A percentile compares a stretch with the other conserved stretches of the same genome.
Evolutionary conservation across 2,888 invertebrate species (phyloP).

Genomic region (Caradrina kadenii): DNA sequence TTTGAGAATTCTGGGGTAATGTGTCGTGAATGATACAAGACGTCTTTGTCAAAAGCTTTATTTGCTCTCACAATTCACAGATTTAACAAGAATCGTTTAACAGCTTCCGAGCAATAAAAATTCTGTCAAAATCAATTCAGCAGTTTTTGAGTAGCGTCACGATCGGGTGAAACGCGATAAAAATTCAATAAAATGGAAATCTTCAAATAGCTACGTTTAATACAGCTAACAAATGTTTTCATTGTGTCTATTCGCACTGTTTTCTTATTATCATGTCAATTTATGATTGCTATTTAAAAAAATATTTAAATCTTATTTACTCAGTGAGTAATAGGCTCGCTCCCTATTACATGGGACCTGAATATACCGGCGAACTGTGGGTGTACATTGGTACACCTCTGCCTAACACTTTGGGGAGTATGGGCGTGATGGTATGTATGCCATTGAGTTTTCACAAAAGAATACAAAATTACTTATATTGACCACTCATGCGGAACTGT

Average conservation of each 20-base stretch:
- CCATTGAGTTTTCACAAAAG: neutral
- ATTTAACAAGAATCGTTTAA: neutral
- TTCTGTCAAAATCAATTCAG: neutral
- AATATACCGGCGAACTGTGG: too few relatives aligned
- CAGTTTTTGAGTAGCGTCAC: conserved; percentile 2
- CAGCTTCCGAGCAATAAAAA: conserved; percentile 2
- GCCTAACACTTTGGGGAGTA: too few relatives aligned
- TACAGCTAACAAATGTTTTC: conserved; percentile 3
- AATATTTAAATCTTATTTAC: neutral
- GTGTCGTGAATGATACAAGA: neutral
- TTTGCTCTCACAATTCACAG: neutral
- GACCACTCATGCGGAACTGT: neutral
- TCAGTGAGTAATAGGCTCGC: too few relatives aligned
- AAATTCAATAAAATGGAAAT: conserved; percentile 29
- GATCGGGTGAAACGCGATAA: conserved; percentile 22
- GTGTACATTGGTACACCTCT: too few relatives aligned
- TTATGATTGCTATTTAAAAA: conserved; percentile 1
- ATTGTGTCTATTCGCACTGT: conserved; percentile 5
- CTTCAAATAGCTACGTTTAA: conserved; percentile 4
- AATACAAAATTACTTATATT: conserved; percentile 13
- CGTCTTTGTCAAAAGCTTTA: neutral
- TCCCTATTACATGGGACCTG: too few relatives aligned
- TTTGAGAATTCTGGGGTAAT: too few relatives aligned
- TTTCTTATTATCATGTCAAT: neutral
- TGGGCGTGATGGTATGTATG: too few relatives aligned